Evolutionary conservation across 2,797 vertebrate species (phyloP).

Genomic region (Hoplostethus mediterraneus): DNA sequence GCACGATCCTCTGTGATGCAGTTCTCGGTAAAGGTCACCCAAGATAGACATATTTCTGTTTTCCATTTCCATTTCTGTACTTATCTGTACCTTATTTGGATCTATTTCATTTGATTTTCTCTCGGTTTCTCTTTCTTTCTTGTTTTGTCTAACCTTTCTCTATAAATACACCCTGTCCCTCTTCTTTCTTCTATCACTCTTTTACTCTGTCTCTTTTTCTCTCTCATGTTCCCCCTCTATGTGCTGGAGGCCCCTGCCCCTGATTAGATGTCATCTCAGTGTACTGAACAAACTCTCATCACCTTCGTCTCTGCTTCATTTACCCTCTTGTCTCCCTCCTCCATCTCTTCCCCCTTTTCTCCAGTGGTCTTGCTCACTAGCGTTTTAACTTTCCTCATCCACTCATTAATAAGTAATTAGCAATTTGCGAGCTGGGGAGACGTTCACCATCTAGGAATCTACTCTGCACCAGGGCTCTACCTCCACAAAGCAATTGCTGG

Average conservation of each 20-base stretch:
- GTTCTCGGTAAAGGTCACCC: conserved; percentile 72
- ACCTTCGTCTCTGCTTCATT: conserved; percentile 5
- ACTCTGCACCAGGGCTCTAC: conserved; percentile 48
- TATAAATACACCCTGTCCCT: conserved; percentile 12
- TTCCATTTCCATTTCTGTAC: conserved; percentile 57
- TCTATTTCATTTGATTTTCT: conserved; percentile 54
- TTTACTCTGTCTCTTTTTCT: conserved; percentile 9
- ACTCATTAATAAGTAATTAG: conserved; percentile 83
- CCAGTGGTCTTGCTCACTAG: conserved; percentile 46
- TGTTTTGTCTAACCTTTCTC: conserved; percentile 62
- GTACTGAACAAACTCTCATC: conserved; percentile 25
- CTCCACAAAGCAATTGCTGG: conserved; percentile 74
- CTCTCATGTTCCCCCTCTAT: conserved; percentile 26
- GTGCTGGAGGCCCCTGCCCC: conserved; percentile 27
- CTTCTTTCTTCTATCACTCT: not conserved
- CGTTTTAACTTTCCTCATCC: conserved; percentile 73
- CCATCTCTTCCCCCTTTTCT: conserved; percentile 13
- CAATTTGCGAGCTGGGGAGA: conserved; percentile 64
- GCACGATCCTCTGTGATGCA: conserved; percentile 55
- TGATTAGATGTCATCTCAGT: conserved; percentile 49
- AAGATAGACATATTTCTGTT: conserved; percentile 66
- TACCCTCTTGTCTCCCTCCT: not conserved
- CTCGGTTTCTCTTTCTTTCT: conserved; percentile 21
- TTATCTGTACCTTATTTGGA: conserved; percentile 58
- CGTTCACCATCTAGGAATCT: conserved; percentile 64